A percentile compares a stretch with the other conserved stretches of the same genome.
These are phyloP conservation scores for Microchrysa polita DNA, from an alignment of 2,888 invertebrate species.

Conservation along the genomic window DNA sequence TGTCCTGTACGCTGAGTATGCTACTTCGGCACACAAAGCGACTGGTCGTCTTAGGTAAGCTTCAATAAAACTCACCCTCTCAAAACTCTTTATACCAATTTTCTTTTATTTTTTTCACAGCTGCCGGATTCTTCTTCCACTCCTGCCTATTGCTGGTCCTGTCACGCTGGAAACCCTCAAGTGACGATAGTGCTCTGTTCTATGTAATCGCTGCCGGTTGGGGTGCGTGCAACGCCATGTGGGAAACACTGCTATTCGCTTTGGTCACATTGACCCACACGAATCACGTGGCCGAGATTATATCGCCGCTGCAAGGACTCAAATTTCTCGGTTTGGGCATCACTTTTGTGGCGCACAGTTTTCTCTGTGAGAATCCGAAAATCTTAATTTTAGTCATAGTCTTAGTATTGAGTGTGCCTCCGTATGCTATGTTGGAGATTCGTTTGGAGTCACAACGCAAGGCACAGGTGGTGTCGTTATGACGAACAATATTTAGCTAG, in stretches of 20 bases:
- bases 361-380: slow-evolving; percentile 67
- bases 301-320: slow-evolving; percentile 69
- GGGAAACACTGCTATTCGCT: slow-evolving; percentile 75
- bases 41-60: slow-evolving; percentile 76
- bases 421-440: slow-evolving; percentile 63
- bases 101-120: slow-evolving; percentile 61
- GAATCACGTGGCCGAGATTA: slow-evolving; percentile 61
- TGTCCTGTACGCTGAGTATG: slow-evolving; percentile 84
- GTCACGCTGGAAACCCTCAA: slow-evolving; percentile 81
- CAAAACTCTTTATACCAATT: neutral
- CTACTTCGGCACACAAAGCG: slow-evolving; percentile 78
- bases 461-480: slow-evolving; percentile 60
- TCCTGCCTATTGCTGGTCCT: slow-evolving; percentile 80
- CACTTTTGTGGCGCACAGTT: slow-evolving; percentile 72
- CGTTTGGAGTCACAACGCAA: slow-evolving; percentile 63
- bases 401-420: slow-evolving; percentile 62
- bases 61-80: too few species aligned
- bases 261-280: slow-evolving; percentile 62
- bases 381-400: slow-evolving; percentile 62
- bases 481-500: slow-evolving; percentile 57
- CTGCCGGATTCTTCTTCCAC: slow-evolving; percentile 83
- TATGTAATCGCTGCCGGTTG: slow-evolving; percentile 86
- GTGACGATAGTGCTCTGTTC: slow-evolving; percentile 82
- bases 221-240: slow-evolving; percentile 87
- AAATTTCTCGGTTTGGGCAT: slow-evolving; percentile 71